Base-by-base conservation (phyloP, 2,113 vertebrate species). In the Lasiurus borealis region DNA sequence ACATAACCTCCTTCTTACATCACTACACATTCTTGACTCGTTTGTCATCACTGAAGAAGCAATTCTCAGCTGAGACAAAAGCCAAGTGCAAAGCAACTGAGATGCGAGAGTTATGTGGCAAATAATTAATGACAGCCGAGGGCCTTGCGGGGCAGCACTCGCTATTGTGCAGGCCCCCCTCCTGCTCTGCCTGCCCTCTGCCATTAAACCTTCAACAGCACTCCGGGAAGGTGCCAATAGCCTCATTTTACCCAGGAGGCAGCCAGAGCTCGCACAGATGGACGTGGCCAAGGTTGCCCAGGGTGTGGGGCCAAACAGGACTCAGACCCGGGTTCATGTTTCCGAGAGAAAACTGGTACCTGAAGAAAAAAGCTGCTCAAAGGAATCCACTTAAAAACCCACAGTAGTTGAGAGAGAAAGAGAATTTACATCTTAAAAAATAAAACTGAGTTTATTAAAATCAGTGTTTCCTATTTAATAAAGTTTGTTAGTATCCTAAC, bases 11-110 rank as follows among this genome's bases (percentile, higher is more conserved):
- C 85, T 48, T 13, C 23, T 86, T 29, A 50, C 15, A 59, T n/a
- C 27, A 40, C 36, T 68, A n/a, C 19, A 19, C 76, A 90, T 72
- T 94, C 62, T 15, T 82, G 54, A 96, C 14, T 88, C 14, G 8
- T 54, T 95, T 88, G 85, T 95, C 92, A 72, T 68, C 71, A 27
- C 44, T 88, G 57, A 86, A 85, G 77, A 93, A 84, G 75, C 16
- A 19, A 34, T 64, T 78, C 78, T 64, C 48, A 77, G 82, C 86
- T 12, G 46, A 95, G 76, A 90, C 52, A 75, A 71, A n/a, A 1
- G 72, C 57, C 57, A 71, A 87, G 40, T 6, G 14, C 81, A 76
- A 89, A 64, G 62, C 27, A 27, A 77, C 0, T 2, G 8, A 84
- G 90, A 76, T 52, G 19, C 69, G 18, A 64, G 29, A 75, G 36